Percentiles rank a stretch among this genome's conserved stretches.
Evolutionary conservation across 2,888 invertebrate genomes (phyloP).

Genomic region (Amphipoea lucens): DNA sequence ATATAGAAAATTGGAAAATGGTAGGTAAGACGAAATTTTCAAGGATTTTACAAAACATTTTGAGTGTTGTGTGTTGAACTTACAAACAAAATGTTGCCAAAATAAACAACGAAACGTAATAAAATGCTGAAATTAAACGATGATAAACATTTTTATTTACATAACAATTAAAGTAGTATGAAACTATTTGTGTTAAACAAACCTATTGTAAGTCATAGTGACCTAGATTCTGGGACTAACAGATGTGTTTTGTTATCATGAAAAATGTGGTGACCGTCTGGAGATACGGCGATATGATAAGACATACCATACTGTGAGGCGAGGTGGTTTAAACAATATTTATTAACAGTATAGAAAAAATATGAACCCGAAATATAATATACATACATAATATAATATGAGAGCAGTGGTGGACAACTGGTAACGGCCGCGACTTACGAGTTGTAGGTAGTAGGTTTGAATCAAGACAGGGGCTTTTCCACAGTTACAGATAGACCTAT

Average conservation of each 20-base stretch:
- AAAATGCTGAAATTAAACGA: not conserved
- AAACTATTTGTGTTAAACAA: constrained; percentile 31
- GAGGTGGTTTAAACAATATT: not conserved
- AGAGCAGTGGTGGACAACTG: too few relatives aligned
- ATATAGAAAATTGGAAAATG: not conserved
- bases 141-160: constrained; percentile 15
- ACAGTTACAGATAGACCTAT: too few relatives aligned
- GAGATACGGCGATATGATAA: constrained; percentile 50
- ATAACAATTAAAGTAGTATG: constrained; percentile 3
- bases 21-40: not conserved
- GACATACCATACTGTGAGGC: not conserved
- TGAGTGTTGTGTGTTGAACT: not conserved
- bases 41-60: not conserved
- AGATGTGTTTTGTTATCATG: constrained; percentile 53
- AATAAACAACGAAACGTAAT: constrained; percentile 3
- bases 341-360: not conserved
- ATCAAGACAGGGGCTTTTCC: too few relatives aligned
- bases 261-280: constrained; percentile 40
- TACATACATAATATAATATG: too few relatives aligned
- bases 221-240: constrained; percentile 46
- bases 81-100: not conserved
- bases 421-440: too few relatives aligned
- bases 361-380: not conserved
- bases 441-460: too few relatives aligned
- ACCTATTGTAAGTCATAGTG: constrained; percentile 27